phyloP scores from a whole-genome alignment of 2,797 vertebrate genomes.

The Phrynocephalus guinanensis region DNA sequence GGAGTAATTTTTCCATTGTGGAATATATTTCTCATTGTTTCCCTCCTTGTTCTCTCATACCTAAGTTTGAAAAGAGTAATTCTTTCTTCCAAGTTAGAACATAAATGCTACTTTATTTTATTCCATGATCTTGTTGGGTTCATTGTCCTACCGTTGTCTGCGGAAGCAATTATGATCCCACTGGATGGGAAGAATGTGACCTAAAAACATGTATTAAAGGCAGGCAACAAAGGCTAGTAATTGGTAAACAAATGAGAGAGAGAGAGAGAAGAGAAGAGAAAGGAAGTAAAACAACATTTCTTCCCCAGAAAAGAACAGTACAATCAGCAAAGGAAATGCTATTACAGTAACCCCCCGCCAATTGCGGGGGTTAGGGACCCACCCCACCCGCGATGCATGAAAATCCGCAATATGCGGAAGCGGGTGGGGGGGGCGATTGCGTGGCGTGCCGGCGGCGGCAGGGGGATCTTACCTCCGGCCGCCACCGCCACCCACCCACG shows the following conservation, averaged over 20 bases:
- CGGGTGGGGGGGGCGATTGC: too few species aligned
- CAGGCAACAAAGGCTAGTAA: not conserved
- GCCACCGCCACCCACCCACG: too few species aligned
- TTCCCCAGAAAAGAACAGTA: too few species aligned
- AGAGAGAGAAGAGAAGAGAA: not conserved
- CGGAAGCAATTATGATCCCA: constrained; percentile 11
- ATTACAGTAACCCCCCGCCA: too few species aligned
- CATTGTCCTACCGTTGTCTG: not conserved
- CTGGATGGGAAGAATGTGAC: constrained; percentile 48
- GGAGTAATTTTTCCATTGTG: constrained; percentile 54
- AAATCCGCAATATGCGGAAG: too few species aligned
- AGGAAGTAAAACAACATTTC: too few species aligned
- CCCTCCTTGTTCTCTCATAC: constrained; percentile 48
- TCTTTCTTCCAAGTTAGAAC: constrained; percentile 54
- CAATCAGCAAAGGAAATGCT: too few species aligned
- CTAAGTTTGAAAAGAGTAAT: constrained; percentile 21
- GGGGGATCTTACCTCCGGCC: too few species aligned
- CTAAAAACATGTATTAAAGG: constrained; percentile 21
- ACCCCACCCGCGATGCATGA: too few species aligned
- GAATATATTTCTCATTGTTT: constrained; percentile 52
- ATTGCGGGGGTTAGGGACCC: too few species aligned
- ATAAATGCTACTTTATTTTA: not conserved
- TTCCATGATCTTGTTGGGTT: constrained; percentile 20
- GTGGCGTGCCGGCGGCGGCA: too few species aligned
- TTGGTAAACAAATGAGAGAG: not conserved